A percentile compares a stretch with the other conserved stretches of the same genome.
Evolutionary conservation across 2,797 vertebrate species (phyloP).

Genomic region (Meda fulgida): DNA sequence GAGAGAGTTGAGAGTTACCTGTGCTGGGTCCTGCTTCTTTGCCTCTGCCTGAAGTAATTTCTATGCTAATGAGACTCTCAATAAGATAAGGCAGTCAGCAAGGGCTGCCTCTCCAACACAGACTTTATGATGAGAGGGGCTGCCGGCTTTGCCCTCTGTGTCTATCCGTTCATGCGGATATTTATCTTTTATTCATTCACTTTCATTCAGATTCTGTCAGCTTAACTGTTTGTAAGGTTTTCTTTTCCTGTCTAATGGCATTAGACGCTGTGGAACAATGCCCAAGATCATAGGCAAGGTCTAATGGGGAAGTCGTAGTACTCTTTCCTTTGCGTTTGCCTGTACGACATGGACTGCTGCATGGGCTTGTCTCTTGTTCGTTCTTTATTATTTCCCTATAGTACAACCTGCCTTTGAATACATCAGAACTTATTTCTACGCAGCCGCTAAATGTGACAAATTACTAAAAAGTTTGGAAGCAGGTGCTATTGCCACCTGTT

Average conservation of each 20-base stretch:
- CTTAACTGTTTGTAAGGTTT: slow-evolving; percentile 59
- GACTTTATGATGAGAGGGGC: slow-evolving; percentile 74
- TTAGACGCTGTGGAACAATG: slow-evolving; percentile 47
- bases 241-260: slow-evolving; percentile 50
- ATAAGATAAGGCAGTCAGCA: slow-evolving; percentile 74
- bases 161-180: slow-evolving; percentile 74
- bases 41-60: slow-evolving; percentile 77
- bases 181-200: slow-evolving; percentile 68
- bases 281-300: slow-evolving; percentile 10
- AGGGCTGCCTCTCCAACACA: slow-evolving; percentile 67
- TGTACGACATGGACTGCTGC: neutral
- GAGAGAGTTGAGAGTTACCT: slow-evolving; percentile 56
- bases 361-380: slow-evolving; percentile 12
- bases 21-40: slow-evolving; percentile 69
- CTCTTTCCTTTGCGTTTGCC: neutral
- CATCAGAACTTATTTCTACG: slow-evolving; percentile 26
- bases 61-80: slow-evolving; percentile 80
- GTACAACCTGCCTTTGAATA: slow-evolving; percentile 33
- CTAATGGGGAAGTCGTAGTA: slow-evolving; percentile 23
- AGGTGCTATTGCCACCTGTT: slow-evolving; percentile 57
- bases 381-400: neutral
- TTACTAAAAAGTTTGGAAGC: slow-evolving; percentile 49
- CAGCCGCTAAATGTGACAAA: slow-evolving; percentile 41
- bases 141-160: slow-evolving; percentile 67
- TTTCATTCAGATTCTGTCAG: slow-evolving; percentile 52